Evolutionary conservation across 2,113 vertebrate genomes (phyloP), one percentile per base, ranked within the genome.

Genomic region (Equus przewalskii): DNA sequence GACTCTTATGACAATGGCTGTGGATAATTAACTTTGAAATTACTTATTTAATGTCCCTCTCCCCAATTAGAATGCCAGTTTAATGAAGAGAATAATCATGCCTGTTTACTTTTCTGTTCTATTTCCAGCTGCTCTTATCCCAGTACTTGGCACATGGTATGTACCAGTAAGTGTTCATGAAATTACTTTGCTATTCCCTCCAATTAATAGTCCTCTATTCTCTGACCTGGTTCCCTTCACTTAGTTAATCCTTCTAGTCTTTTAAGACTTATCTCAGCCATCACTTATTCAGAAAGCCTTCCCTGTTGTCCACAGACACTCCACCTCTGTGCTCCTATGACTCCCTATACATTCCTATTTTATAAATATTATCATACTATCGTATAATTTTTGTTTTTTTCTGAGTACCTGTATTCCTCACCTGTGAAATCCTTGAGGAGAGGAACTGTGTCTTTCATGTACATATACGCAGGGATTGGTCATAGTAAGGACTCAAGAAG

Each of bases 11-110:
- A 60, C 8, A 96, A 36, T 33, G 49, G 33, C 56, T 65, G 24
- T 26, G 41, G 7, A 91, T 91, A 92, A 75, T 84, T 84, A 80
- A 62, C 64, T 97, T 81, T 96, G 28, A 92, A 91, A 41, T 73
- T 51, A 70, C 41, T 56, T 62, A 22, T 44, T 84, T 36, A 49
- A 30, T 49, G 7, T 11, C 30, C n/a, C 33, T 75, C 15, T 67
- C 1, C 13, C 12, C 9, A 69, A 6, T 54, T 72, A 60, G 41
- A 81, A 85, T 78, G 18, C 16, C 54, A 96, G 19, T 56, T 56
- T 95, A 81, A 60, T 76, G 46, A 96, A 92, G 24, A 72, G 10
- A 75, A 30, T 75, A 65, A 64, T 19, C 36, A 60, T 22, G 3
- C 30, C 12, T 78, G 4, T 58, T 82, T 65, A 70, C 28, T 30